Evolutionary conservation across 2,888 invertebrate species (phyloP), one percentile per base, ranked within the genome.

Genomic region (Meteorus colon): DNA sequence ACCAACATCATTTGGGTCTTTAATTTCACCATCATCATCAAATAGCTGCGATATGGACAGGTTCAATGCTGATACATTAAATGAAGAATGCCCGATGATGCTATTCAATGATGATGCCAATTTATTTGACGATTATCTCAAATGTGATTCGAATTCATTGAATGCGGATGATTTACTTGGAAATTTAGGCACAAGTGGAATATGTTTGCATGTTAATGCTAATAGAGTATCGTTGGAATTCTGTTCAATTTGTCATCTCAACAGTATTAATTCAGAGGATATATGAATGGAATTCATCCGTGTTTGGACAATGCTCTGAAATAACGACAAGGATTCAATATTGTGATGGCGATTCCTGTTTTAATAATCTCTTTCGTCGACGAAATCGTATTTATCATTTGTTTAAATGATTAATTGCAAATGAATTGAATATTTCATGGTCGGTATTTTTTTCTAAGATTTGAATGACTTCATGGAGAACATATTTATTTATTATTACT

Each of bases 171-270:
- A 82, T 76, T 73, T 80, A 16, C 82, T 82, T 48, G 81, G 81
- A 72, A 84, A 82, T 51, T 79, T 87, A 12, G 87, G 89, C 16
- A 89, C 90, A 81, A 89, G 90, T 68, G 92, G 92, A 19, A 90
- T 93, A 24, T 93, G 93, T 83, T 86, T 93, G 16, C 92, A 93
- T 82, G 90, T 92, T 19, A 91, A 92, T 76, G 91, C 91, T 59
- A 91, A 91, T 66, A 90, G 90, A 83, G 90, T 93, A 48, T 92
- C 93, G 0, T 84, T 92, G 77, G 92, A 92, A 83, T 92, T 91
- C 83, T 93, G 93, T 84, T 87, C 91, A 1, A 88, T 87, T 41
- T 93, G 92, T 81, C 91, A 91, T 82, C 90, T 90, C 75, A 92
- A 91, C 77, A 87, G 84, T 72, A 78, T 84, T 45, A 84, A 81